Base-by-base conservation (phyloP, 92 coral and sea anemone genomes). In the Pocillopora meandrina region DNA sequence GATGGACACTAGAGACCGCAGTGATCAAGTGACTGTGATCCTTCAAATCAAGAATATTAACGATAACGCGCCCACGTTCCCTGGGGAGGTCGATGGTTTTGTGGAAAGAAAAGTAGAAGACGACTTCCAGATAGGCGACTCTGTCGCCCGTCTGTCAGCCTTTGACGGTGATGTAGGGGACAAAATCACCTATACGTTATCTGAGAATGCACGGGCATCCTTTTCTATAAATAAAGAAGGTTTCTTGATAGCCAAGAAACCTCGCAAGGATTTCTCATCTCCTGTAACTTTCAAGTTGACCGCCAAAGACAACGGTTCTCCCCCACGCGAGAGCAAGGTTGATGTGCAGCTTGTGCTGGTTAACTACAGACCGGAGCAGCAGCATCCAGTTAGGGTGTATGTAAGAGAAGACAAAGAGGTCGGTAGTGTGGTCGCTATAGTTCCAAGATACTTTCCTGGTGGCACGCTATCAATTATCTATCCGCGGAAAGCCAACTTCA, bases 381-480 rank as follows among this genome's bases (percentile, higher is more conserved):
- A 96, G 81, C 98, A 96, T 72, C 98, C 98, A 15, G 93, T 96
- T 18, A 75, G 98, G 71, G 98, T 89, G 23, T 87, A 87, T 65
- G 91, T 96, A 5, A 92, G 89, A 56, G 98, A 96, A 74, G 91
- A 87, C 76, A 71, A 84, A 10, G 91, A 87, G 23, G 91, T 90
- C 9, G 95, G 94, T 10, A 94, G 89, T 47, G 82, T 84, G 69
- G 75, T 91, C 42, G 86, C 95, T 17, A 82, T 78, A 87, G 97
- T 96, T 1, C 96, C 98, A 3, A 93, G 93, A 58, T 91, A 90
- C 66, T 96, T 94, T 80, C 98, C 98, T 1, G 93, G 92, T 23
- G 98, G 98, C 2, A 87, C 36, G 33, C 92, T 96, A 65, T 87
- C 92, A 36, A 89, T 96, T 49, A 91, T 96, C 21, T 90, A 72